These are phyloP conservation scores for Apodemia duryi DNA, from an alignment of 2,888 invertebrate genomes.

Conservation along the genomic window DNA sequence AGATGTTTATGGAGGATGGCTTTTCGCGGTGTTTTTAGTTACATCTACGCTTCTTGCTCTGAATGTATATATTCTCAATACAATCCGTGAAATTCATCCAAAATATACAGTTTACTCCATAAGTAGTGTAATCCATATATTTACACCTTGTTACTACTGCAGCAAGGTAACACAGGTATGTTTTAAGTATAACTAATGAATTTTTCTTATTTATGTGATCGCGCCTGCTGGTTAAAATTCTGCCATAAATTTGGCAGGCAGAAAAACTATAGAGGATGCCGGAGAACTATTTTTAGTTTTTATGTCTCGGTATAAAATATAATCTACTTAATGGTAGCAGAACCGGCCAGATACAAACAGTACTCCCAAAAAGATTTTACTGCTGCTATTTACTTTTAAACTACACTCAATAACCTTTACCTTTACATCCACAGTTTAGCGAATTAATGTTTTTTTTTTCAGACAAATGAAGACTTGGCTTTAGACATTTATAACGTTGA, in stretches of 20 bases:
- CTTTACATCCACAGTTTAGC: too few relatives aligned
- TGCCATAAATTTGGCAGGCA: too few relatives aligned
- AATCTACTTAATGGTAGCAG: too few relatives aligned
- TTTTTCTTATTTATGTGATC: too few relatives aligned
- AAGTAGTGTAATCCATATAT: constrained; percentile 49
- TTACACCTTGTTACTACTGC: constrained; percentile 54
- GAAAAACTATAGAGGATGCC: too few relatives aligned
- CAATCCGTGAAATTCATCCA: constrained; percentile 43
- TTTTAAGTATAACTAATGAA: constrained; percentile 14
- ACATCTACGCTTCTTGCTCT: constrained; percentile 51
- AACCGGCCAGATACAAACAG: too few relatives aligned
- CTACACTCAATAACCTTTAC: too few relatives aligned
- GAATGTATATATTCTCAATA: constrained; percentile 52
- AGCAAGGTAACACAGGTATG: constrained; percentile 50
- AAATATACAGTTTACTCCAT: constrained; percentile 38
- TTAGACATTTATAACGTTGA: constrained; percentile 43
- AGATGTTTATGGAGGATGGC: constrained; percentile 52
- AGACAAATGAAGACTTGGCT: constrained; percentile 48
- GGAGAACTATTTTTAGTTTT: too few relatives aligned
- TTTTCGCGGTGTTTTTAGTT: constrained; percentile 49
- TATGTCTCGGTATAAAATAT: too few relatives aligned
- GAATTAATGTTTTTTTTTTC: constrained; percentile 28
- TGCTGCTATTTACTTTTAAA: too few relatives aligned
- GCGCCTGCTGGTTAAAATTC: neutral
- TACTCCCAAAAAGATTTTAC: too few relatives aligned